These are phyloP conservation scores for Syrista parreyssii DNA, from an alignment of 2,888 invertebrate genomes.

Conservation along the genomic window DNA sequence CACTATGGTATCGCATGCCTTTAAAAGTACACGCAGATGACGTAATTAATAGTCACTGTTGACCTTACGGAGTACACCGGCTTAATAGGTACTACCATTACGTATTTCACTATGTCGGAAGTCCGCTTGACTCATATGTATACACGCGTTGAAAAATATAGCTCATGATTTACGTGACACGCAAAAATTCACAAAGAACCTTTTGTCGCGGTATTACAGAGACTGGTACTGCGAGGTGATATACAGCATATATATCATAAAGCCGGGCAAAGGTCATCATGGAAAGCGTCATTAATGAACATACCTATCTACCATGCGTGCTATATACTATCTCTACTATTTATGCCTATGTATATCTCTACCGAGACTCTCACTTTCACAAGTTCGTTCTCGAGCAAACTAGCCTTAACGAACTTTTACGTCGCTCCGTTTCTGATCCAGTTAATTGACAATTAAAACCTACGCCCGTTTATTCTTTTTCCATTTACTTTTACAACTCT, in stretches of 20 bases:
- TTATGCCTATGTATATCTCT: background rate
- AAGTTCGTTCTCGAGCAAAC: background rate
- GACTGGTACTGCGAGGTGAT: background rate
- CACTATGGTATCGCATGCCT: background rate
- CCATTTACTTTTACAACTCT: background rate
- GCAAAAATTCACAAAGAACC: background rate
- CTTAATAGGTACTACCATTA: slow-evolving; percentile 31
- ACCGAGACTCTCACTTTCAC: background rate
- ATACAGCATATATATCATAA: no score
- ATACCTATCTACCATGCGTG: background rate
- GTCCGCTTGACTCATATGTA: background rate
- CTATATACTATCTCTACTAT: background rate
- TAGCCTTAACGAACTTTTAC: background rate
- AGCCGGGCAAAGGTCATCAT: background rate
- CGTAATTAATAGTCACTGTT: slow-evolving; percentile 44
- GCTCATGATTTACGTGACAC: background rate
- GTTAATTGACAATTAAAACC: background rate
- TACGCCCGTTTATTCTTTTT: background rate
- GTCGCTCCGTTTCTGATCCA: background rate
- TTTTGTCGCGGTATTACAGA: background rate
- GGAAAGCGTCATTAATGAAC: background rate
- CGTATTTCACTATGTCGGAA: slow-evolving; percentile 33
- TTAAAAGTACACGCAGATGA: slow-evolving; percentile 31
- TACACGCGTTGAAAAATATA: background rate
- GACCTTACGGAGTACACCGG: slow-evolving; percentile 46